Evolutionary conservation across 2,797 vertebrate genomes (phyloP), one percentile per base, ranked within the genome.

Genomic region (Parauchenoglanis punctatus): DNA sequence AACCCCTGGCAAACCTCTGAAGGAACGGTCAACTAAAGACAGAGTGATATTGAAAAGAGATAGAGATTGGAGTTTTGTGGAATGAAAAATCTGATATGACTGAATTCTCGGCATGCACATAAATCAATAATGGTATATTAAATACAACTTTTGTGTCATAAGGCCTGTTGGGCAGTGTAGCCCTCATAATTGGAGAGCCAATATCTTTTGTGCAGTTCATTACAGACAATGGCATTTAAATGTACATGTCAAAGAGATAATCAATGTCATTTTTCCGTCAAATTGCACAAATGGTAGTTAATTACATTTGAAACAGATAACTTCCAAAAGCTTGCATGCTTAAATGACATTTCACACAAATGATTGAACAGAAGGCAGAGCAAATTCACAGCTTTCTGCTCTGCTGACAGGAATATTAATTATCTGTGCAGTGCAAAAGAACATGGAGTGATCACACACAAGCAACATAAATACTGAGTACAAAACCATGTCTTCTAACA

Each of bases 111-210:
- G 86, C 91, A 88, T 88, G 54, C 87, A 88, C 88, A 85, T 84
- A 88, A 92, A 91, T 92, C 89, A 90, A 93, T 90, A 82, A 88
- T 82, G 61, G 80, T 81, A 87, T 86, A 90, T 90, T 90, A 88
- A 89, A 90, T 88, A 88, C 73, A 84, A 35, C 35, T 35, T 89
- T 89, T 88, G 76, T 28, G 63, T 72, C 58, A 87, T 58, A 35
- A 46, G 73, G 65, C 77, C 85, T 87, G 65, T 61, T 80, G 82
- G 87, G 67, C 83, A 86, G 46, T 49, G 80, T 80, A 85, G 80
- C 73, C 78, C n/a, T 88, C 46, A 84, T 87, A 81, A 91, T 82
- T 88, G 76, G 46, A 67, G 10, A 85, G 87, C 54, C 78, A 83
- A 83, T 83, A 78, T 83, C 78, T 84, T 87, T 89, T 85, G 78